A percentile compares a stretch with the other conserved stretches of the same genome.
Evolutionary conservation across 2,888 invertebrate species (phyloP).

Genomic region (Meloe dianella): DNA sequence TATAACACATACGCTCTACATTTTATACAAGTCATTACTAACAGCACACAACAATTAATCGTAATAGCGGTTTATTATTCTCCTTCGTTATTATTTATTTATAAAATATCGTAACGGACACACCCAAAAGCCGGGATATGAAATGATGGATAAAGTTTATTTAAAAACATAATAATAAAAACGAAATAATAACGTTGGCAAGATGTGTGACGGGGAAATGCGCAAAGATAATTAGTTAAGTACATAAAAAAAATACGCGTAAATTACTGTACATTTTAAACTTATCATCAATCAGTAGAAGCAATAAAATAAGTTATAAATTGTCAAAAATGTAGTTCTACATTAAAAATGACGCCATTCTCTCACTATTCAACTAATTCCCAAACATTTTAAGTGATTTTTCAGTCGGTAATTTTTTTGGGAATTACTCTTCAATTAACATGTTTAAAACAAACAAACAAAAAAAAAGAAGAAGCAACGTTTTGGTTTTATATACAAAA

Average conservation of each 20-base stretch:
- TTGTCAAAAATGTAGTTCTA: conserved; percentile 10
- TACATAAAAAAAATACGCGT: conserved; percentile 9
- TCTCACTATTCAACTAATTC: conserved; percentile 23
- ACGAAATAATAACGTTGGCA: neutral
- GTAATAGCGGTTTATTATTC: neutral
- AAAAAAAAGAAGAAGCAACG: neutral
- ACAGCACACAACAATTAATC: conserved; percentile 28
- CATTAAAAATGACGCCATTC: conserved; percentile 19
- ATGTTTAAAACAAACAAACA: conserved; percentile 15
- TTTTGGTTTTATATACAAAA: neutral
- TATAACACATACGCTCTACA: conserved; percentile 31
- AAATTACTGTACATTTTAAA: neutral
- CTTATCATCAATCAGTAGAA: conserved; percentile 15
- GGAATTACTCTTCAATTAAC: conserved; percentile 30
- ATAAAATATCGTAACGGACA: conserved; percentile 30
- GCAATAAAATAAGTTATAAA: conserved; percentile 22
- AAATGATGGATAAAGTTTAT: neutral
- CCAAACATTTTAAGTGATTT: conserved; percentile 33
- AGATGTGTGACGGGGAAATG: conserved; percentile 16
- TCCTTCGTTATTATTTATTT: conserved; percentile 10
- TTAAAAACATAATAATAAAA: neutral
- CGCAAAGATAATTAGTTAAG: conserved; percentile 24
- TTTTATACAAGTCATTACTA: conserved; percentile 31
- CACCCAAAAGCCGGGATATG: conserved; percentile 30
- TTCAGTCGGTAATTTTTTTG: conserved; percentile 31